These are phyloP conservation scores for Xanthia togata DNA, from an alignment of 2,888 invertebrate species.

Conservation along the genomic window DNA sequence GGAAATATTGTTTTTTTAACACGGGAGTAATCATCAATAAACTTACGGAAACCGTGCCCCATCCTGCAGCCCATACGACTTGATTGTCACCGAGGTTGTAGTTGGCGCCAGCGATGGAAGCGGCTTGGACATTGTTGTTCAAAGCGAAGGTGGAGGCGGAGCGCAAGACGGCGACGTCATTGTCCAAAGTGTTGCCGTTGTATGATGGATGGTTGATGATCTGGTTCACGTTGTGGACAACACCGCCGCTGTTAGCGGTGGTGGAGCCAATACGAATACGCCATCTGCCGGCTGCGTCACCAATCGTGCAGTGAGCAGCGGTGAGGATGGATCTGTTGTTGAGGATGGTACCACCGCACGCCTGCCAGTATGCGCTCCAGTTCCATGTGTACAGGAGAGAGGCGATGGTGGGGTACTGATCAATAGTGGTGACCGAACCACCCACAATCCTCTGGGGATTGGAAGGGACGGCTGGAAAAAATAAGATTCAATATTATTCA, in stretches of 20 bases:
- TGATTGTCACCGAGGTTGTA: slow-evolving; percentile 72
- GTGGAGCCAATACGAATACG: too few species aligned
- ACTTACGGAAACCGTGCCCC: slow-evolving; percentile 74
- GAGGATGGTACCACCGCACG: slow-evolving; percentile 68
- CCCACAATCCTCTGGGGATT: slow-evolving; percentile 72
- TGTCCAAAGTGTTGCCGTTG: slow-evolving; percentile 23
- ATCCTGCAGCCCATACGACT: slow-evolving; percentile 75
- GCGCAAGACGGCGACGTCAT: slow-evolving; percentile 28
- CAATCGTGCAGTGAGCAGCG: slow-evolving; percentile 62
- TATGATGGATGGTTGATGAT: too few species aligned
- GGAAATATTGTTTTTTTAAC: neutral
- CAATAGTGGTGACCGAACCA: slow-evolving; percentile 69
- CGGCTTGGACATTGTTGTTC: slow-evolving; percentile 52
- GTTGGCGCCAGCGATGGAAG: slow-evolving; percentile 70
- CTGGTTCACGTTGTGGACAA: too few species aligned
- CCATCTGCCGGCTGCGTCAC: too few species aligned
- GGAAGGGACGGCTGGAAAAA: slow-evolving; percentile 57
- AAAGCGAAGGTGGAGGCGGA: slow-evolving; percentile 25
- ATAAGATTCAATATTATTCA: neutral
- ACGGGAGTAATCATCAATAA: neutral
- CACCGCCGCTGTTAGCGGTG: too few species aligned
- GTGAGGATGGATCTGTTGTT: slow-evolving; percentile 66
- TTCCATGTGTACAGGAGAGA: slow-evolving; percentile 63
- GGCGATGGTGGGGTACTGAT: slow-evolving; percentile 58
- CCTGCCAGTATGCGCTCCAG: slow-evolving; percentile 49